Percentiles rank a stretch among this genome's conserved stretches.
These are phyloP conservation scores for Litoditis marina DNA, from an alignment of 2,888 invertebrate genomes.

Conservation along the genomic window DNA sequence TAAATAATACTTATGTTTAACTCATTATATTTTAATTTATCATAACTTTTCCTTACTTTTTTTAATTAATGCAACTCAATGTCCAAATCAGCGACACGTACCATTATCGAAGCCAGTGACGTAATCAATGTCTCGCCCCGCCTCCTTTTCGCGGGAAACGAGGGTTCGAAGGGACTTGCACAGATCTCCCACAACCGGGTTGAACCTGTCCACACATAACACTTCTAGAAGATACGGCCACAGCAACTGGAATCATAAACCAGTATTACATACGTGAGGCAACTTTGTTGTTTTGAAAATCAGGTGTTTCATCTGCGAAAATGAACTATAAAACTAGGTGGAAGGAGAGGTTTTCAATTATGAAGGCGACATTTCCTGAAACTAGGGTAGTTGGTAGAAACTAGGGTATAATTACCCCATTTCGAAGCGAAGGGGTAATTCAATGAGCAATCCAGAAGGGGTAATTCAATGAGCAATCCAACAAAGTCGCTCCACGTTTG, in stretches of 20 bases:
- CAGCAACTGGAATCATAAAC: slow-evolving; percentile 66
- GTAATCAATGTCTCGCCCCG: slow-evolving; percentile 42
- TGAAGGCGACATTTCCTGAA: too few species aligned
- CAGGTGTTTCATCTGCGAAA: neutral
- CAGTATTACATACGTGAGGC: neutral
- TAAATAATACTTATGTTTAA: too few species aligned
- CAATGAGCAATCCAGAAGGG: too few species aligned
- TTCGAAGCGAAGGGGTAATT: too few species aligned
- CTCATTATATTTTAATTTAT: too few species aligned
- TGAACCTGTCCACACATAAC: slow-evolving; percentile 74
- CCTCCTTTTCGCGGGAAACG: slow-evolving; percentile 33
- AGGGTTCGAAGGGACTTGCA: slow-evolving; percentile 63
- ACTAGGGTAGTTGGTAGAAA: too few species aligned
- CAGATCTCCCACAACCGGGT: slow-evolving; percentile 73
- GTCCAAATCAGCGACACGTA: too few species aligned
- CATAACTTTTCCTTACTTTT: too few species aligned
- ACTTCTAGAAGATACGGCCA: slow-evolving; percentile 78
- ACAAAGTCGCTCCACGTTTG: too few species aligned
- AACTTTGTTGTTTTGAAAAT: neutral
- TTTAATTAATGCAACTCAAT: too few species aligned
- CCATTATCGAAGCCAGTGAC: slow-evolving; percentile 53
- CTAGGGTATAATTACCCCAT: too few species aligned
- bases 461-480: too few species aligned
- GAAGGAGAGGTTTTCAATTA: neutral
- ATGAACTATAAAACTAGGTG: slow-evolving; percentile 2